phyloP scores from a whole-genome alignment of 2,888 invertebrate genomes.

The Stenodera caucasica region DNA sequence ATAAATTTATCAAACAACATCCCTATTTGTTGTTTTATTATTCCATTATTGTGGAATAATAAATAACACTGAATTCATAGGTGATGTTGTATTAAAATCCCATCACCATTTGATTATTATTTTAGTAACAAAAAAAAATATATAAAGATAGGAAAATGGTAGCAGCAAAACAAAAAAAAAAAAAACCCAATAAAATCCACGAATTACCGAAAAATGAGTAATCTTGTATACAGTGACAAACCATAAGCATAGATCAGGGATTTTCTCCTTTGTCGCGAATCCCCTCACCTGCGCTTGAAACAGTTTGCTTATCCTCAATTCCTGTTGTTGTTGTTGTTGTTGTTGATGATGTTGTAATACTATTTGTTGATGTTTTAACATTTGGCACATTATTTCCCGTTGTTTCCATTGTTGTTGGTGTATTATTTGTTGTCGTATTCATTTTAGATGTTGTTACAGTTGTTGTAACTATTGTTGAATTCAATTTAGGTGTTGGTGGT shows the following conservation, averaged over 20 bases:
- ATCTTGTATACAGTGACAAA: slow-evolving; percentile 50
- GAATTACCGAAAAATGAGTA: slow-evolving; percentile 53
- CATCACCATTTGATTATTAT: neutral
- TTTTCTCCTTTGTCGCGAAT: slow-evolving; percentile 54
- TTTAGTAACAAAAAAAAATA: slow-evolving; percentile 9
- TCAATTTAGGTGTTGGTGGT: slow-evolving; percentile 44
- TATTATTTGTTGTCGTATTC: slow-evolving; percentile 17
- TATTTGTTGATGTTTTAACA: slow-evolving; percentile 22
- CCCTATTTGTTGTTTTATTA: neutral
- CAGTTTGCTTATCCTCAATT: slow-evolving; percentile 36
- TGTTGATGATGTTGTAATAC: slow-evolving; percentile 21
- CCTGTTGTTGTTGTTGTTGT: slow-evolving; percentile 32
- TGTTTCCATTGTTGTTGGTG: slow-evolving; percentile 13
- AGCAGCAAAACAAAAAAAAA: slow-evolving; percentile 33
- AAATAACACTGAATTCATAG: neutral
- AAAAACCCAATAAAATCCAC: slow-evolving; percentile 47
- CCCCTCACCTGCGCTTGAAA: slow-evolving; percentile 52
- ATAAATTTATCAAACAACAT: neutral
- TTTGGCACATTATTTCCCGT: slow-evolving; percentile 16
- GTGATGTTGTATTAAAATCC: neutral
- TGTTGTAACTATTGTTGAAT: slow-evolving; percentile 26
- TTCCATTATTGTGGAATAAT: neutral
- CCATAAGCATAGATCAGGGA: slow-evolving; percentile 54
- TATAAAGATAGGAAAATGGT: slow-evolving; percentile 21
- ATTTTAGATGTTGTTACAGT: slow-evolving; percentile 25